Evolutionary conservation across 2,113 vertebrate species (phyloP), one percentile per base, ranked within the genome.

Genomic region (Melospiza melodia): DNA sequence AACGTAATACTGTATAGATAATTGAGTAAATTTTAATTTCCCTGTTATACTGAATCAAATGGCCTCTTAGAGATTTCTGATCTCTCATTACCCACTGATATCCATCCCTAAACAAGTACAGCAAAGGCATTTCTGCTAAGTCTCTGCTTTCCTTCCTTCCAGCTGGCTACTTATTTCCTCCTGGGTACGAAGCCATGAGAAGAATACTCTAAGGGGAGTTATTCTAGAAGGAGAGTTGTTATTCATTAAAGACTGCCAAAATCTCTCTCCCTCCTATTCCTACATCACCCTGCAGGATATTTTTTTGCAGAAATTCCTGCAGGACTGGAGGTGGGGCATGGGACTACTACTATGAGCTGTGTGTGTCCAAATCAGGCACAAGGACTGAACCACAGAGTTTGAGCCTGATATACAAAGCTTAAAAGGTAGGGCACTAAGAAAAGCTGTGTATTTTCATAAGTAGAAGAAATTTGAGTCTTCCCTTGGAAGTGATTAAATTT

Each of bases 301-400:
- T 63, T 73, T 55, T 35, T 67, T 37, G n/a, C 31, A 84, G 59
- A 74, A 86, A 80, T 75, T 68, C 57, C 44, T 77, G 21, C 30
- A 86, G 78, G 46, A 73, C 6, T 10, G 23, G 12, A 68, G 31
- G 35, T 15, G 55, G n/a, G 35, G 43, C 17, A 44, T 11, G 33
- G 49, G 57, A 69, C 8, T n/a, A 18, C 35, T 9, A 4, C n/a
- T n/a, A 33, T 3, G 4, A 87, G 30, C 58, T 74, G 28, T 13
- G 46, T 0, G 0, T 41, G 17, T 22, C 59, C 49, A 15, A 46
- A n/a, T 12, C 2, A 2, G 3, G 21, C 30, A 23, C 33, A 59
- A 41, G 39, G 46, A 37, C 33, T 35, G 25, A 80, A 76, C 6
- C 24, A 37, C 33, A 54, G 55, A 25, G 19, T 48, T 12, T 52